Percentiles rank a stretch among this genome's conserved stretches.
Evolutionary conservation across 2,888 invertebrate species (phyloP).

Genomic region (Lampropteryx suffumata): DNA sequence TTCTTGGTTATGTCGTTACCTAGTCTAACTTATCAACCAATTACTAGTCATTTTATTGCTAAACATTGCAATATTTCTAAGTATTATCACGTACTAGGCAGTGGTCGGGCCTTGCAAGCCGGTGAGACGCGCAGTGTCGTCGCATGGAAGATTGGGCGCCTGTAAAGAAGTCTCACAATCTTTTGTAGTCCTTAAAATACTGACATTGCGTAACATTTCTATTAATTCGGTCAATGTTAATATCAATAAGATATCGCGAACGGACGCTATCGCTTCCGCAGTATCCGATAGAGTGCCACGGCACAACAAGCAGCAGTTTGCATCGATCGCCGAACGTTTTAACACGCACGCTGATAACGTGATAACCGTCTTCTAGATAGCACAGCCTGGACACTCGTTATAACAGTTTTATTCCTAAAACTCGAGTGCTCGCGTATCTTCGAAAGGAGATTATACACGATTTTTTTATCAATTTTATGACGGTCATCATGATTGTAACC

Average conservation of each 20-base stretch:
- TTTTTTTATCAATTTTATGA: conserved; percentile 47
- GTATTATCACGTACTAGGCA: no score
- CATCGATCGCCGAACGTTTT: conserved; percentile 50
- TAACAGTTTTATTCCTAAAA: conserved; percentile 46
- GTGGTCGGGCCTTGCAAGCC: no score
- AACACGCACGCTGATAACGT: conserved; percentile 66
- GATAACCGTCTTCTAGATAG: conserved; percentile 68
- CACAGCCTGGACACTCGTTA: conserved; percentile 47
- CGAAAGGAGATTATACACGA: conserved; percentile 58
- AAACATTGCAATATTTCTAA: background rate
- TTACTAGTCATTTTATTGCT: background rate
- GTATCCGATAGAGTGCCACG: conserved; percentile 39
- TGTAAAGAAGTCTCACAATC: no score
- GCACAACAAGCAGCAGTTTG: conserved; percentile 1
- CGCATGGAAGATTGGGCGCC: no score
- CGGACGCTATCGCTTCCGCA: conserved; percentile 51
- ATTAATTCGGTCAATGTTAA: conserved; percentile 59
- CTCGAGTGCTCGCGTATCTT: conserved; percentile 45
- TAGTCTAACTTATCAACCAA: background rate
- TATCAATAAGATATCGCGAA: conserved; percentile 42
- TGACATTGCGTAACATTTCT: conserved; percentile 24
- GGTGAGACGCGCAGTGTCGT: no score
- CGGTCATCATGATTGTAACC: conserved; percentile 33
- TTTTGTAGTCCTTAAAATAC: conserved; percentile 10
- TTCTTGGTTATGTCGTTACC: conserved; percentile 10